phyloP scores from a whole-genome alignment of 1,140 invertebrate species.

The Hylyphantes graminicola region DNA sequence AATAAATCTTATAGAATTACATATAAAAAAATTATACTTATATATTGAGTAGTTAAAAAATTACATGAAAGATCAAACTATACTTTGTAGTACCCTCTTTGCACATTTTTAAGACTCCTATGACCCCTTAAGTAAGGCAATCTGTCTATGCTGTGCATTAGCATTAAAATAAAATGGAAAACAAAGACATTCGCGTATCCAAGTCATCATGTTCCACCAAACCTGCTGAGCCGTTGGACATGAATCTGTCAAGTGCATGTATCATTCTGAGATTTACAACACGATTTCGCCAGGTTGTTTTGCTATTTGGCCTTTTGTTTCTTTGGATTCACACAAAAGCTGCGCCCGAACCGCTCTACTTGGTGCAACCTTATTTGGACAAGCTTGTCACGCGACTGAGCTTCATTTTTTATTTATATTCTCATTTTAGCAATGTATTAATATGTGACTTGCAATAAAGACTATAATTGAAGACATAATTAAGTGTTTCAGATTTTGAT shows the following conservation, averaged over 20 bases:
- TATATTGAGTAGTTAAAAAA: too few species aligned
- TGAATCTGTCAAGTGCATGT: conserved; percentile 12
- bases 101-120: too few species aligned
- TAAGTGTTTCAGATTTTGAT: too few species aligned
- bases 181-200: not conserved
- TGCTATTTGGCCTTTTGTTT: not conserved
- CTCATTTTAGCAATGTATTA: too few species aligned
- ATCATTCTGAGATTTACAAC: conserved; percentile 5
- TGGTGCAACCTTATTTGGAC: conserved; percentile 42
- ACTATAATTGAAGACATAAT: too few species aligned
- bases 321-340: conserved; percentile 3
- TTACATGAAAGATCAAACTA: too few species aligned
- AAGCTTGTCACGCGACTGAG: not conserved
- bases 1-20: too few species aligned
- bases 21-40: too few species aligned
- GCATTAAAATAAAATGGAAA: not conserved
- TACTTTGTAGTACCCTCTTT: too few species aligned
- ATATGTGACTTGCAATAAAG: not conserved
- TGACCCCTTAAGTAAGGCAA: too few species aligned
- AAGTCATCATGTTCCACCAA: not conserved
- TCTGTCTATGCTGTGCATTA: not conserved
- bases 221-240: not conserved
- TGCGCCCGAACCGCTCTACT: conserved; percentile 34
- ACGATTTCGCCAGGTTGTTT: conserved; percentile 6
- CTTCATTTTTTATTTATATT: too few species aligned